Conservation (phyloP, 2,797 vertebrate genomes). For the Anas flavirostris region DNA sequence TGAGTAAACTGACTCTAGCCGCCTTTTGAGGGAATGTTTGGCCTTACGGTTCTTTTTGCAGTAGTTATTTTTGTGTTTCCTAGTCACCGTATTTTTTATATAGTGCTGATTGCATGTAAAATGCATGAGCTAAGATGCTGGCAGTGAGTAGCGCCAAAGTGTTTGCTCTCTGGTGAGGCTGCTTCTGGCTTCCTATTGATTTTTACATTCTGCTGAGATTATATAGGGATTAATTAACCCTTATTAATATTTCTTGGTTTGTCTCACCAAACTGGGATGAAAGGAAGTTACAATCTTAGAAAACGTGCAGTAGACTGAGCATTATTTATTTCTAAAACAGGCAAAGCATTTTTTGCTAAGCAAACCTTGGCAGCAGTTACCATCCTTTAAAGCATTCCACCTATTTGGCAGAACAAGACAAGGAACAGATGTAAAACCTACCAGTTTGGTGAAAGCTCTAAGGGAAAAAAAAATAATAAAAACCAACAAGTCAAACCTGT, state of each 20-base stretch:
- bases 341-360: background rate
- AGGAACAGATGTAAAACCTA: background rate
- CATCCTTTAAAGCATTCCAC: background rate
- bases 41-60: background rate
- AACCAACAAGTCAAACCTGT: background rate
- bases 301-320: background rate
- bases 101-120: constrained; percentile 19
- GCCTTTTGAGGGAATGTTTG: background rate
- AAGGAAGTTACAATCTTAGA: background rate
- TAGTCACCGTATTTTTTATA: background rate
- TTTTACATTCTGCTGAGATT: background rate
- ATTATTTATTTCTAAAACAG: background rate
- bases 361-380: background rate
- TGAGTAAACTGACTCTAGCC: background rate
- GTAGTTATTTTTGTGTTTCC: constrained; percentile 3
- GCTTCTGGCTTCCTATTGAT: background rate
- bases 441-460: background rate
- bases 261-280: background rate
- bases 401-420: background rate
- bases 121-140: constrained; percentile 12
- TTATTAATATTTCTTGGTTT: background rate
- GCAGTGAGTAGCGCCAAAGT: background rate
- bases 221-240: background rate
- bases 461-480: background rate
- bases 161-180: background rate